Conservation (phyloP, 2,113 vertebrate species). For the Noctilio leporinus region DNA sequence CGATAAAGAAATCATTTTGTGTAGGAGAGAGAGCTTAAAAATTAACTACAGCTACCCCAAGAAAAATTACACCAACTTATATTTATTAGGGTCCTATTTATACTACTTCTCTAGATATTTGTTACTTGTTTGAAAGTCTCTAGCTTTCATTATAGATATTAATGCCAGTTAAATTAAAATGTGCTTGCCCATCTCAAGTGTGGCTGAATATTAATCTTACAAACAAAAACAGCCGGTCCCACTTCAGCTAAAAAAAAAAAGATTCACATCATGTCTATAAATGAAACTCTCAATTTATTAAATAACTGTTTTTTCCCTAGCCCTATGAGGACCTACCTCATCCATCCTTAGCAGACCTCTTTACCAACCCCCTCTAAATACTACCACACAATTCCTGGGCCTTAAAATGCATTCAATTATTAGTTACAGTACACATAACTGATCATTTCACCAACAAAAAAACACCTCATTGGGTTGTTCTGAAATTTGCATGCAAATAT, state of each 20-base stretch:
- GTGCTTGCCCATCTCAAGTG: neutral
- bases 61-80: neutral
- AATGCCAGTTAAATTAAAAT: neutral
- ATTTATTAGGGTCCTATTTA: neutral
- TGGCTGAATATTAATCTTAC: neutral
- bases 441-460: neutral
- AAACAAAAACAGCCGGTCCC: neutral
- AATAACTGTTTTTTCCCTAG: neutral
- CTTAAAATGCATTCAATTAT: neutral
- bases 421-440: neutral
- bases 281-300: neutral
- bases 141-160: neutral
- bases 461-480: neutral
- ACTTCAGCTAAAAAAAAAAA: neutral
- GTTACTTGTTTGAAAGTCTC: neutral
- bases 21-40: neutral
- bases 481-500: neutral
- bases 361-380: neutral
- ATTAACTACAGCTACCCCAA: neutral
- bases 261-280: neutral
- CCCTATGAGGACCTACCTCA: neutral
- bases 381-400: neutral
- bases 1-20: neutral
- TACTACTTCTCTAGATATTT: neutral
- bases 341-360: neutral